These are phyloP conservation scores for Caenorhabditis uteleia DNA, from an alignment of 2,888 invertebrate genomes.

Conservation along the genomic window DNA sequence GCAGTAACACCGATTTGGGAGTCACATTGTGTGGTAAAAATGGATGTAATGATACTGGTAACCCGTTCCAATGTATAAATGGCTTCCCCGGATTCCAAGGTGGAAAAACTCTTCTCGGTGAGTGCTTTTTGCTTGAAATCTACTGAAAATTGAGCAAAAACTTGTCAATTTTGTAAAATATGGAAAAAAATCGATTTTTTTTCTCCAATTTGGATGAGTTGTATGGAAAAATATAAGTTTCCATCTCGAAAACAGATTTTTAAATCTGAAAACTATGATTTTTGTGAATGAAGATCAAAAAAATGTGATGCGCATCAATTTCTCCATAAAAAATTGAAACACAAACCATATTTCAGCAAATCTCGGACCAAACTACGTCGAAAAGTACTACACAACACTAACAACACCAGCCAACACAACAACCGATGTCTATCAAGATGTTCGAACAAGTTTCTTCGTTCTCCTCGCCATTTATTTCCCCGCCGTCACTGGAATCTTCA, in stretches of 20 bases:
- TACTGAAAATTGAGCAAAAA: background rate
- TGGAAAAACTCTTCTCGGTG: conserved; percentile 34
- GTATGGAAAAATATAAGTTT: background rate
- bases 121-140: background rate
- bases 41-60: conserved; percentile 17
- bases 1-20: conserved; percentile 32
- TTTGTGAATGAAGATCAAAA: no score
- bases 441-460: conserved; percentile 91
- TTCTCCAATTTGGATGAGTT: no score
- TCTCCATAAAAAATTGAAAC: background rate
- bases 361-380: conserved; percentile 49
- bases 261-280: no score
- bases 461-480: conserved; percentile 98
- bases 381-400: conserved; percentile 32
- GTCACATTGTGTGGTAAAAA: conserved; percentile 9
- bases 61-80: conserved; percentile 74
- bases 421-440: conserved; percentile 77
- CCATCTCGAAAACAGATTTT: no score
- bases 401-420: conserved; percentile 32
- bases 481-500: conserved; percentile 99
- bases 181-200: no score
- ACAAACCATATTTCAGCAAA: conserved; percentile 55
- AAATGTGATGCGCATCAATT: background rate
- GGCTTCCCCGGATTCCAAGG: conserved; percentile 91
- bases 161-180: no score